A percentile compares a stretch with the other conserved stretches of the same genome.
phyloP scores from a whole-genome alignment of 2,113 vertebrate species.

The Smithornis capensis region DNA sequence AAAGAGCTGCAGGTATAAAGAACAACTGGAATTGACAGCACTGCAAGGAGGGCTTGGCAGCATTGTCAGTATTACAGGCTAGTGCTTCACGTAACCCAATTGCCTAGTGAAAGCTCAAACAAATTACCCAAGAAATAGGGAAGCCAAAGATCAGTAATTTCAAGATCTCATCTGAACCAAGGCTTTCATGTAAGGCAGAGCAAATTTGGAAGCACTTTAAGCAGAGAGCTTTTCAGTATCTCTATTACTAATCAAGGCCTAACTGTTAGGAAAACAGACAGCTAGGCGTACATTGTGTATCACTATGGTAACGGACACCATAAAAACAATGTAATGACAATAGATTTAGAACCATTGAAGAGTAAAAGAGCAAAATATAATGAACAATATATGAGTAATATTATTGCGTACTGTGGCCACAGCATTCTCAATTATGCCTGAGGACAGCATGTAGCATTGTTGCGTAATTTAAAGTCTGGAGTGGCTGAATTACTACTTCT shows the following conservation, averaged over 20 bases:
- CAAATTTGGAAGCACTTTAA: not conserved
- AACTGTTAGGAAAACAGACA: not conserved
- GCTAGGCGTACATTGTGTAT: not conserved
- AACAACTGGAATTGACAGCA: rapidly evolving
- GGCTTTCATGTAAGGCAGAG: not conserved
- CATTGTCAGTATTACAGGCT: not conserved
- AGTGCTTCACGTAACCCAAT: not conserved
- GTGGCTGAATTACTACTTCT: not conserved
- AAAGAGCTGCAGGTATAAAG: not conserved
- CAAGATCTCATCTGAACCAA: not conserved
- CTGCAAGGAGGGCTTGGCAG: not conserved
- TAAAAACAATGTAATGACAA: not conserved
- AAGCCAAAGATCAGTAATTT: not conserved
- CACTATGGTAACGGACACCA: not conserved
- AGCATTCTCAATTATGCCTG: not conserved
- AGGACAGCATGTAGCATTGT: not conserved
- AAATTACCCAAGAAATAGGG: not conserved
- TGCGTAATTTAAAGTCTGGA: not conserved
- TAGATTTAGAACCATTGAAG: not conserved
- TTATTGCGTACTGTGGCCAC: too few relatives aligned
- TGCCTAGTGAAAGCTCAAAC: not conserved
- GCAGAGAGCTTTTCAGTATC: not conserved
- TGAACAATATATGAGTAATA: not conserved
- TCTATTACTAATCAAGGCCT: not conserved
- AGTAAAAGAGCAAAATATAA: not conserved